These are phyloP conservation scores for Mugil cephalus DNA, from an alignment of 2,113 vertebrate genomes.

Conservation along the genomic window DNA sequence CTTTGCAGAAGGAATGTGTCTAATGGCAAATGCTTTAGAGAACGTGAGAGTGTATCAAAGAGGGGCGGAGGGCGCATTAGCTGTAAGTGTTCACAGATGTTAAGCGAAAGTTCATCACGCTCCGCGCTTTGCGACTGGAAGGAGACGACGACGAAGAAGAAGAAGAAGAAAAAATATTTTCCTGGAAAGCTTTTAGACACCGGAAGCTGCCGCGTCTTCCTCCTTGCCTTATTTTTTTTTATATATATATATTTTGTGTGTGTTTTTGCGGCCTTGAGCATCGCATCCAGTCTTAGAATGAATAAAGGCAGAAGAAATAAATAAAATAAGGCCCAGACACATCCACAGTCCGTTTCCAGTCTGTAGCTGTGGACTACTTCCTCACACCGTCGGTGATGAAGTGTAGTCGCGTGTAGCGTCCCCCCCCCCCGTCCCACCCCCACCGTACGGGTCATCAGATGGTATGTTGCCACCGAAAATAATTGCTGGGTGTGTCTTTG, in stretches of 20 bases:
- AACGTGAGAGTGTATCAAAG: slow-evolving; percentile 76
- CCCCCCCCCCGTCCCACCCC: too few species aligned
- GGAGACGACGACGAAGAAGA: too few species aligned
- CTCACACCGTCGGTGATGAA: slow-evolving; percentile 32
- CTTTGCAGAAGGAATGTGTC: slow-evolving; percentile 83
- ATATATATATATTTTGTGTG: too few species aligned
- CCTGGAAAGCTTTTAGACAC: slow-evolving; percentile 72
- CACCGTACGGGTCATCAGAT: slow-evolving; percentile 73
- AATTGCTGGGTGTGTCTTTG: slow-evolving; percentile 83
- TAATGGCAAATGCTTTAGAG: slow-evolving; percentile 79
- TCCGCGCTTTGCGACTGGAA: too few species aligned
- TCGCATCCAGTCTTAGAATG: slow-evolving; percentile 47
- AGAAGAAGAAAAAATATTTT: slow-evolving; percentile 66
- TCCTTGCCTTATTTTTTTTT: slow-evolving; percentile 68
- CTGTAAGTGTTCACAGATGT: slow-evolving; percentile 86
- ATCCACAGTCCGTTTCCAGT: too few species aligned
- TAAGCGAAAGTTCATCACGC: slow-evolving; percentile 81
- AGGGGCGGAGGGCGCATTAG: slow-evolving; percentile 76
- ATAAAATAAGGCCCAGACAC: slow-evolving; percentile 50
- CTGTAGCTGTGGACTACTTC: too few species aligned
- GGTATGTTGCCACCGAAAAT: slow-evolving; percentile 81
- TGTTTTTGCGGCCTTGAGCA: slow-evolving; percentile 75
- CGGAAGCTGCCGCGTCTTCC: slow-evolving; percentile 72
- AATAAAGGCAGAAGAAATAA: too few species aligned
- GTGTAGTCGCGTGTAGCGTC: slow-evolving; percentile 57